Base-by-base conservation (phyloP, 2,888 invertebrate genomes). In the Aspidiotus destructor region DNA sequence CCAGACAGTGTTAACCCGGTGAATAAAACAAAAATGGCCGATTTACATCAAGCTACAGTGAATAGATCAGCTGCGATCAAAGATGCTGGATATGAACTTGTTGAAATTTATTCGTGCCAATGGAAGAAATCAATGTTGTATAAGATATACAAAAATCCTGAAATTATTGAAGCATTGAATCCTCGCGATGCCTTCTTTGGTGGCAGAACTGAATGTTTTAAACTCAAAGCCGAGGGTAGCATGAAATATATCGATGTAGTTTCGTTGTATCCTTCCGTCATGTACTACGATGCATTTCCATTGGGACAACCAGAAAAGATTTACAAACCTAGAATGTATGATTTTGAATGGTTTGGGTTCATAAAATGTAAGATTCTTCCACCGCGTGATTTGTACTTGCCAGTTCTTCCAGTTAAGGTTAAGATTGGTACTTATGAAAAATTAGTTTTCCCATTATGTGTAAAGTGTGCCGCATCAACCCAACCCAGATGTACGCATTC, bases 161-260 rank as follows among this genome's bases (percentile, higher is more conserved):
- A 40, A 62, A 44, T 69, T 41, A 67, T 69, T 8, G 69, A 65
- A 60, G 52, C 63, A 40, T 60, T 73, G 15, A 67, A 72, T 41
- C 71, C 72, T 68, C 70, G 71, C 69, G 69, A 73, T 60, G 72
- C 71, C 16, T 72, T 73, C 63, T 73, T 68, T 68, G 72, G 73
- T 0, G 72, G 73, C 42, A 69, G 72, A 71, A 73, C 72, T 1
- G 72, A 73, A 64, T 71, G 71, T 17, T 69, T 69, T 40, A 72
- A 72, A 69, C 68, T 73, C 58, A 70, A 63, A 48, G 71, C 71
- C 62, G 62, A 28, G 41, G n/a, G n/a, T 40, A 60, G 8, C 8
- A 64, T 72, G 62, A 62, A 67, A 69, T 73, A 72, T 69, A 71
- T 73, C 68, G 69, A 73, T 71, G 71, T 73, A 60, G 70, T 70